Evolutionary conservation across 2,797 vertebrate species (phyloP), one percentile per base, ranked within the genome.

Genomic region (Coluber constrictor): DNA sequence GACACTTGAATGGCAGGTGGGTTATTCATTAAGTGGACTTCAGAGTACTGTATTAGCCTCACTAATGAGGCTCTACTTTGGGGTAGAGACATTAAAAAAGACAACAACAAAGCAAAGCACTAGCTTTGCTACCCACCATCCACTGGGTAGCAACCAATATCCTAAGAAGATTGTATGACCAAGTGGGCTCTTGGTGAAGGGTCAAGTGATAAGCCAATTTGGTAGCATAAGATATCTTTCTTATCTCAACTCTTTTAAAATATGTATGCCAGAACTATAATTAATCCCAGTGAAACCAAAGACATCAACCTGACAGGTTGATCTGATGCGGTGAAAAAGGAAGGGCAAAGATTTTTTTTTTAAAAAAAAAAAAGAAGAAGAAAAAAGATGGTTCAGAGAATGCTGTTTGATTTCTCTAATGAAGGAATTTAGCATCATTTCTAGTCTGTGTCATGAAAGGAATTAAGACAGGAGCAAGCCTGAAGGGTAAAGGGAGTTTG

Each of bases 221-320:
- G 91, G 92, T 60, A 93, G 93, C 89, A 90, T 92, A 94, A 93
- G 94, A 92, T 91, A 91, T 93, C 95, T 89, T 89, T 94, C 93
- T 90, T 32, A 25, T 51, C 91, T 87, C 32, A 51, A 90, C 59
- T 51, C 93, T 86, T 51, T 29, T 70, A 83, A 95, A 93, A 92
- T 37, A 1, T 11, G 90, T 91, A 89, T 93, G 92, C 61, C 89
- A 59, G 3, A 91, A 92, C 94, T 92, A 0, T 96, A 97, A 97
- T 97, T 96, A 97, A 95, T 97, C 96, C 96, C 95, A 95, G 59
- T 83, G 96, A 96, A 95, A 96, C 94, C 51, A 95, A 94, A 90
- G 54, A 90, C 92, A 74, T 87, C 88, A 93, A 88, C 83, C 74
- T 60, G 86, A 94, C 0, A 0, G 94, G 93, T 93, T 94, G 94